A percentile compares a stretch with the other conserved stretches of the same genome.
Conservation (phyloP, 2,888 invertebrate genomes). For the Lithophane socia region DNA sequence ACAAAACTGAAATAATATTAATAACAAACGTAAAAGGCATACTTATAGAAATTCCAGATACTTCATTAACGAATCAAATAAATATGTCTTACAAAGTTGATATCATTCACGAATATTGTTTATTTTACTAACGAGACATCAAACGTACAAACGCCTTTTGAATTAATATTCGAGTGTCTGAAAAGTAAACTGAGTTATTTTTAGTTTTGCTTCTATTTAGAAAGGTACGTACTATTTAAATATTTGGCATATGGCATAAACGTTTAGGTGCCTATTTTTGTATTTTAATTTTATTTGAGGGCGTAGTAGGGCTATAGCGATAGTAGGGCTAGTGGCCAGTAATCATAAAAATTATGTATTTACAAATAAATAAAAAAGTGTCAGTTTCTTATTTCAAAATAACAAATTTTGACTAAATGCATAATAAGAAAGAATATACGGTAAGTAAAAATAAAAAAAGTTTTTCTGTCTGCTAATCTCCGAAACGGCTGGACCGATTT, state of each 20-base stretch:
- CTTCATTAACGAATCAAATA: slow-evolving; percentile 9
- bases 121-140: slow-evolving; percentile 55
- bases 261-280: background rate
- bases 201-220: slow-evolving; percentile 11
- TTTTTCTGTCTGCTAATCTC: background rate
- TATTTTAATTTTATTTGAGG: background rate
- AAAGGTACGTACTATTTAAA: background rate
- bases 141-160: slow-evolving; percentile 40
- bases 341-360: too few relatives aligned
- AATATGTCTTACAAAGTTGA: slow-evolving; percentile 30
- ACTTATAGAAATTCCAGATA: background rate
- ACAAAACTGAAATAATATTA: slow-evolving; percentile 4
- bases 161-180: slow-evolving; percentile 18
- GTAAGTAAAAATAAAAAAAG: too few relatives aligned
- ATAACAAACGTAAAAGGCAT: slow-evolving; percentile 19
- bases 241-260: slow-evolving; percentile 11
- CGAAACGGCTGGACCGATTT: background rate
- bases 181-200: slow-evolving; percentile 35
- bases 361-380: too few relatives aligned
- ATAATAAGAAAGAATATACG: too few relatives aligned
- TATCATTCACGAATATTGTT: slow-evolving; percentile 37
- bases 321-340: too few relatives aligned
- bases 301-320: too few relatives aligned
- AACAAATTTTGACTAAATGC: too few relatives aligned
- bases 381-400: too few relatives aligned